Base-by-base conservation (phyloP, 2,113 vertebrate species). In the Salminus brasiliensis region DNA sequence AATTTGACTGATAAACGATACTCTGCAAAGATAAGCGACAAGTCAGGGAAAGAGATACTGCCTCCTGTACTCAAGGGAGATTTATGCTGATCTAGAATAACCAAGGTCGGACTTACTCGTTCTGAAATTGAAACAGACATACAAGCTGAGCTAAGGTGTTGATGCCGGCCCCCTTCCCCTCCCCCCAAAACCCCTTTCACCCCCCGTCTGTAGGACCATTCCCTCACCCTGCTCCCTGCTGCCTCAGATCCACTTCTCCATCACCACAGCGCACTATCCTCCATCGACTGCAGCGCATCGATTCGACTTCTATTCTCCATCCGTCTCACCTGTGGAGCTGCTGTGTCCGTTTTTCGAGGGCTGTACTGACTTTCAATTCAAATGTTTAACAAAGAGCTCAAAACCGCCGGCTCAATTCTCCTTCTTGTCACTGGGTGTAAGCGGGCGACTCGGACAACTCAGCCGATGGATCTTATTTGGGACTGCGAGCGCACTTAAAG, bases 281-380 rank as follows among this genome's bases (percentile, higher is more conserved):
- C 45, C 75, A 76, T 82, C 71, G 74, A 84, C 73, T 73, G 43
- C 36, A 52, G 15, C 30, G 43, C 49, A 84, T 80, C 12, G 52
- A 84, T 84, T 72, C 49, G 67, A 52, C 30, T 36, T 72, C 53
- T 74, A 67, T 77, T 84, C 41, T 84, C 81, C 90, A 90, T 87
- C 83, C 91, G 87, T 79, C 82, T 87, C 85, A 80, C 88, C 84
- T 86, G 52, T 43, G 72, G 66, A 70, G 65, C 66, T 71, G 68
- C 65, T 66, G 34, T 74, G 66, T 75, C 81, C 67, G 13, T 63
- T 71, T 39, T 73, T 79, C 45, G 15, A 43, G 2, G 39, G 59
- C 36, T 66, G 47, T 72, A 27, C 45, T 36, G 4, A 47, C 43
- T 49, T 72, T 52, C 18, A 36, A 47, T 41, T 67, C 71, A 32